Evolutionary conservation across 2,888 invertebrate species (phyloP), one percentile per base, ranked within the genome.

Genomic region (Chrysopilus asiliformis): DNA sequence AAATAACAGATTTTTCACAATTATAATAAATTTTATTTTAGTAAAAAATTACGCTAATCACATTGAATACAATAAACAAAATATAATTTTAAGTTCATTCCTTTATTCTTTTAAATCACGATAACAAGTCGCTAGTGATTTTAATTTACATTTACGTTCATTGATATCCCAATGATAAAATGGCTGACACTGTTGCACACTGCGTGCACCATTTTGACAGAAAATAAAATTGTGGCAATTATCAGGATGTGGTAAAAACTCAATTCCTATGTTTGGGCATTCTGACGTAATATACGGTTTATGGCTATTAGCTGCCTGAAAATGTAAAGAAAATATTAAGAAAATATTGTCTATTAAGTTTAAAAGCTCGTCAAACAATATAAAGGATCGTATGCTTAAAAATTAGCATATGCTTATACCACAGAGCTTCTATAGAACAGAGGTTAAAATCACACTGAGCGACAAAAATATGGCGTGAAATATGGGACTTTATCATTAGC

Each of bases 101-200:
- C n/a, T 31, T 31, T 16, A 29, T 13, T 40, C 26, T 20, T 35
- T 18, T 13, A 32, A n/a, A 32, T 28, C 22, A 6, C 24, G 28
- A 33, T 40, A 45, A 25, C 45, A 45, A 22, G 35, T 34, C 3
- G 43, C 34, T 16, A 32, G 15, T 1, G 30, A 24, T 19, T 27
- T 31, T n/a, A 34, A 17, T 26, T 41, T 42, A 33, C 43, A 45
- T 13, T 35, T 41, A 9, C 38, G 34, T 13, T 45, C 42, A 20
- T 41, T 43, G 4, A 43, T 33, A 15, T 45, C 45, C 45, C 45
- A 45, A 20, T 45, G 42, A 20, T 38, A 30, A 30, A 45, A 45
- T 1, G 40, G 36, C 15, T 43, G 43, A 20, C 45, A 45, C 22
- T 39, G 42, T 26, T 45, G 45, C 12, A 40, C 22, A 28, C 31